A percentile compares a stretch with the other conserved stretches of the same genome.
Conservation (phyloP, 1,140 invertebrate species). For the Cydia fagiglandana region DNA sequence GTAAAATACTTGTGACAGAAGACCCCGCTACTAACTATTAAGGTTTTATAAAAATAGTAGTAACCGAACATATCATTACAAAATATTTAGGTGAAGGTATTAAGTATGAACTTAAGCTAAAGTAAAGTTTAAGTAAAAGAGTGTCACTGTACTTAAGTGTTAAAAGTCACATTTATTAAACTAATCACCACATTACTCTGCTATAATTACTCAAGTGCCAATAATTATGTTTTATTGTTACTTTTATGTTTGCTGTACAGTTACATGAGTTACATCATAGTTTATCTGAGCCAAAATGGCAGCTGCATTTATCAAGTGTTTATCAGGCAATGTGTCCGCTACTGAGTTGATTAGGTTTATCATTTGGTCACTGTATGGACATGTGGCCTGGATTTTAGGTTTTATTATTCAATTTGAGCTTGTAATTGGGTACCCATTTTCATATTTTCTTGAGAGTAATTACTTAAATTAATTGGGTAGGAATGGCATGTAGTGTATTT, state of each 20-base stretch:
- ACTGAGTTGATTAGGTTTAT: background rate
- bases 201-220: background rate
- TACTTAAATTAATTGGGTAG: too few species aligned
- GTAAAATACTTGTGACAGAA: too few species aligned
- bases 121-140: too few species aligned
- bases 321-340: slow-evolving; percentile 15
- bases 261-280: slow-evolving; percentile 8
- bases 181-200: background rate
- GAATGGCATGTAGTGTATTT: too few species aligned
- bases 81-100: too few species aligned
- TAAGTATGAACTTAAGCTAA: too few species aligned
- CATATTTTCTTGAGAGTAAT: too few species aligned
- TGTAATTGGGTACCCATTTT: too few species aligned
- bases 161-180: background rate
- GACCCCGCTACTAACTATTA: too few species aligned
- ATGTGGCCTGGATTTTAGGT: slow-evolving; percentile 1
- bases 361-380: background rate
- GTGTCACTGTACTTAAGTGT: background rate
- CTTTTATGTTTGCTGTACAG: background rate
- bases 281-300: background rate
- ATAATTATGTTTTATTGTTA: background rate
- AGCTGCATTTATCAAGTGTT: background rate
- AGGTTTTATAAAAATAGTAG: too few species aligned
- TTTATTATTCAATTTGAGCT: background rate
- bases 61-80: too few species aligned